Evolutionary conservation across 2,797 vertebrate species (phyloP).

Genomic region (Pteronotus mesoamericanus): DNA sequence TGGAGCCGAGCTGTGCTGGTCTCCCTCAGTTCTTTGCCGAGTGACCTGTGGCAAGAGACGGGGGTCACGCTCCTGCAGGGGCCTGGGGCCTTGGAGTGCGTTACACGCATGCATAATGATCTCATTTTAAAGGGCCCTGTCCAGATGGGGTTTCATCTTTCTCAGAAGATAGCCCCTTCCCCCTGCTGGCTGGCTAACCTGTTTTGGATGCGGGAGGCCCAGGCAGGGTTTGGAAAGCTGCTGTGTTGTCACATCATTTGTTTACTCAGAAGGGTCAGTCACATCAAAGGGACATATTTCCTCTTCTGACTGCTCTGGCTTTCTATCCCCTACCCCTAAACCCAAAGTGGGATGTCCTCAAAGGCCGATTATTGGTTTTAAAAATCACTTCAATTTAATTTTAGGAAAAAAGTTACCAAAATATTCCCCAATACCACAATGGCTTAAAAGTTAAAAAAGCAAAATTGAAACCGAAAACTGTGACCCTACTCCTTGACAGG

Average conservation of each 20-base stretch:
- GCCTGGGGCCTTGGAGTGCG: not conserved
- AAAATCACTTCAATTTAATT: constrained; percentile 44
- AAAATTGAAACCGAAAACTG: not conserved
- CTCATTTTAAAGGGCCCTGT: constrained; percentile 38
- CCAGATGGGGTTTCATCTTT: not conserved
- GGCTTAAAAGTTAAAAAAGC: not conserved
- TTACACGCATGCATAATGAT: not conserved
- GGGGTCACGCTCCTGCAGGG: constrained; percentile 38
- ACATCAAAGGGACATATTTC: not conserved
- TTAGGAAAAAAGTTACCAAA: not conserved
- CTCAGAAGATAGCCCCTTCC: not conserved
- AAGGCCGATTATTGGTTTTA: not conserved
- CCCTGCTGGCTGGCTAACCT: not conserved
- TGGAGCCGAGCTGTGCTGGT: not conserved
- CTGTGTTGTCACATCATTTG: not conserved
- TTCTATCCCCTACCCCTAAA: not conserved
- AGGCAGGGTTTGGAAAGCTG: not conserved
- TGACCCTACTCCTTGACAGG: not conserved
- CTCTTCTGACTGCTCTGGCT: not conserved
- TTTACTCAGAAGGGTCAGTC: not conserved
- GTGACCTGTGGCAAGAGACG: constrained; percentile 43
- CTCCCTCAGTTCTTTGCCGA: not conserved
- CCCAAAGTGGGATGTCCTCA: not conserved
- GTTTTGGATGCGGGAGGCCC: not conserved
- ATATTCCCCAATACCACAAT: not conserved